Evolutionary conservation across 30 jellyfish, hydroid and myxozoan species (phyloP), one percentile per base, ranked within the genome.

Genomic region (Cassiopea andromeda): DNA sequence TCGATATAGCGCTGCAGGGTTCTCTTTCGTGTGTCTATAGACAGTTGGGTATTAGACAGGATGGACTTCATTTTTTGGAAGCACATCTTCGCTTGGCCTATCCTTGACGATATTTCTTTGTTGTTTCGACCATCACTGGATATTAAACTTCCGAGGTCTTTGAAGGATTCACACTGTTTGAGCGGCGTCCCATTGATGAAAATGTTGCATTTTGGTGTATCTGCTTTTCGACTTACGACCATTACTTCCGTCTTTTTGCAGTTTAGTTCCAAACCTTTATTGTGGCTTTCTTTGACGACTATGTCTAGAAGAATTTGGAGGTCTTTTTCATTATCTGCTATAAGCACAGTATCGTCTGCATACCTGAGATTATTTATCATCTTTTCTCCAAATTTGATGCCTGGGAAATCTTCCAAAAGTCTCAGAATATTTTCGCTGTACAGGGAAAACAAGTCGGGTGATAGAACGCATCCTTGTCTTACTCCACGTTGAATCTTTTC

Each of bases 401-500:
- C 38, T 27, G 38, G 38, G 38, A 27, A 27, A 27, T 27, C 38
- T 27, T 27, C 38, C 38, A 27, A 27, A 27, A 27, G 38, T 27
- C 38, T 54, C 64, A 54, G 7, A 10, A 54, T 54, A 10, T 54
- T 54, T 54, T 54, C 64, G 0, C 64, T 54, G 12, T 54, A 54
- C 7, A 54, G 64, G 64, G 64, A 54, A 27, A 27, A 27, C 38
- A 27, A 27, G 38, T 27, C 38, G 38, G 38, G 38, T 27, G 38
- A 54, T 3, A 54, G 64, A 3, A 54, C 64, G 12, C 64, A 54
- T 54, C 64, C 64, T 10, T 54, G 64, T 54, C 64, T 54, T 6
- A 54, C 64, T 78, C 87, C 87, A 46, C 87, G 14, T 54, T 78
- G 44, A 18, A 78, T 78, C 19, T 43, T 6, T 10, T 2, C 47